Evolutionary conservation across 2,797 vertebrate species (phyloP).

Genomic region (Micrastur ruficollis): DNA sequence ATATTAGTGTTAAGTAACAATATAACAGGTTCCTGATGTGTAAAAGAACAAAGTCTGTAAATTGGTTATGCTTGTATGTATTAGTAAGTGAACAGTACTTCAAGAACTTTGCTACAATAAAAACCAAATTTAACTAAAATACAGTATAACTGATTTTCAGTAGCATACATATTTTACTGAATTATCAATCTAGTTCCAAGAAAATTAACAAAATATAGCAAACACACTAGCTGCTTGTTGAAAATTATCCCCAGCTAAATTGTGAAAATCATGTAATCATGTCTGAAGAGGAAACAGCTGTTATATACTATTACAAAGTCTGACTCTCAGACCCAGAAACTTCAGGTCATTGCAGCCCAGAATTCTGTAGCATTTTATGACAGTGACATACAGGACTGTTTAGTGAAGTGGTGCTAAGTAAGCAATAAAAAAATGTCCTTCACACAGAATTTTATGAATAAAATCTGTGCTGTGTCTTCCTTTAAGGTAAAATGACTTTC

Average conservation of each 20-base stretch:
- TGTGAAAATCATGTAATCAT: neutral
- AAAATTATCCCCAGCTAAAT: neutral
- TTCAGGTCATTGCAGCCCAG: neutral
- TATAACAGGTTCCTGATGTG: neutral
- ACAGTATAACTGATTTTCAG: neutral
- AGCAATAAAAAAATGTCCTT: neutral
- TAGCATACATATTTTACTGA: neutral
- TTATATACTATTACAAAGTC: neutral
- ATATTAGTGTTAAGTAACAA: neutral
- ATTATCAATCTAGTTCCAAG: neutral
- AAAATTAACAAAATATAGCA: neutral
- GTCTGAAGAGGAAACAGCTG: neutral
- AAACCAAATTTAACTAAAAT: neutral
- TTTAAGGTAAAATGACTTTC: neutral
- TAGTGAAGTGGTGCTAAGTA: neutral
- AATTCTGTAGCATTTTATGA: neutral
- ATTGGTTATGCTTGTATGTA: neutral
- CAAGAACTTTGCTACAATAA: neutral
- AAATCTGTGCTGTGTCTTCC: neutral
- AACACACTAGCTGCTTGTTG: neutral
- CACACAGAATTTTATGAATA: neutral
- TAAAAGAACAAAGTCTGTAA: neutral
- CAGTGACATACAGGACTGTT: neutral
- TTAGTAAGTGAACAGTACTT: neutral
- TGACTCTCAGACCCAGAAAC: neutral